phyloP scores from a whole-genome alignment of 2,888 invertebrate genomes.

The Orthonychiurus folsomi region DNA sequence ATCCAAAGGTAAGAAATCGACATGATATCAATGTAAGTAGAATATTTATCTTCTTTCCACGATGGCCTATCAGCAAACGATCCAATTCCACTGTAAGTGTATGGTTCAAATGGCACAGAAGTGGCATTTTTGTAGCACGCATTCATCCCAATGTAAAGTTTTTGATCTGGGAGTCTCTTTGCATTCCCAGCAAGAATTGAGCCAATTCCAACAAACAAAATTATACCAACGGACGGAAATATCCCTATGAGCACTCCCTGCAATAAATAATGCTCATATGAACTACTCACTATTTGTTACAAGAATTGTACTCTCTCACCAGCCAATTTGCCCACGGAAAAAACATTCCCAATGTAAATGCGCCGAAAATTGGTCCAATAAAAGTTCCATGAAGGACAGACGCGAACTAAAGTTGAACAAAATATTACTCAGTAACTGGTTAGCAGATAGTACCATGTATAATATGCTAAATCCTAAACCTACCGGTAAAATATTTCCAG shows the following conservation, averaged over 20 bases:
- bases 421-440: no score
- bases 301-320: constrained; percentile 46
- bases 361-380: constrained; percentile 75
- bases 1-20: constrained; percentile 44
- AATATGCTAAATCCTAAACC: no score
- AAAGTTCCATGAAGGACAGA: constrained; percentile 69
- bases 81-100: not conserved
- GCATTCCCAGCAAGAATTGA: constrained; percentile 40
- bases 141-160: constrained; percentile 16
- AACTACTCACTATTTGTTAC: not conserved
- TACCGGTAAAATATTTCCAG: constrained; percentile 78
- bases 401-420: constrained; percentile 12
- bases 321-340: constrained; percentile 77
- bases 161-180: constrained; percentile 30
- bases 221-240: constrained; percentile 40
- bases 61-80: not conserved
- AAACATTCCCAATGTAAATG: constrained; percentile 80
- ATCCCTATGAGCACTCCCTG: constrained; percentile 43
- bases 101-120: no score
- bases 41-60: constrained; percentile 33
- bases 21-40: constrained; percentile 16
- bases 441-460: no score
- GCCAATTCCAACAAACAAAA: constrained; percentile 42
- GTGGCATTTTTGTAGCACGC: constrained; percentile 13
- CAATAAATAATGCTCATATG: constrained; percentile 5